A percentile compares a stretch with the other conserved stretches of the same genome.
Conservation (phyloP, 2,113 vertebrate genomes). For the Archilochus colubris region DNA sequence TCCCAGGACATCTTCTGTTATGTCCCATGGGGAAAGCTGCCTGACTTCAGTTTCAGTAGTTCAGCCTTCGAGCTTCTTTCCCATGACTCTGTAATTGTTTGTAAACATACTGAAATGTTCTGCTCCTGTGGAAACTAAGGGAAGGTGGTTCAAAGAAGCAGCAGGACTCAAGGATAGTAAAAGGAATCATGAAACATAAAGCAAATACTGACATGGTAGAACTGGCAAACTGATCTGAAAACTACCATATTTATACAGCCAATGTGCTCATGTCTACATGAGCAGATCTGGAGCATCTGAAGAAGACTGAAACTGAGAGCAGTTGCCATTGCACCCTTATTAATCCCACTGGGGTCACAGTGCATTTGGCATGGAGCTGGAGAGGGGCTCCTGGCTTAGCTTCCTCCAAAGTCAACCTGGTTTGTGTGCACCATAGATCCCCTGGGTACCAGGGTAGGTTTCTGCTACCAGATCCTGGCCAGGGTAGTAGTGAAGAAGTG, state of each 20-base stretch:
- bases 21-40: not conserved
- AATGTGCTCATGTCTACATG: too few species aligned
- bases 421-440: rapidly evolving
- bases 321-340: not conserved
- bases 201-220: not conserved
- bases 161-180: not conserved
- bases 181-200: not conserved
- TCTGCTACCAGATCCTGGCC: not conserved
- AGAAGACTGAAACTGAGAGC: not conserved
- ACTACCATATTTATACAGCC: not conserved
- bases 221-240: not conserved
- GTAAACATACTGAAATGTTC: not conserved
- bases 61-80: not conserved
- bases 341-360: rapidly evolving
- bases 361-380: not conserved
- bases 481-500: rapidly evolving
- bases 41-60: not conserved
- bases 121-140: not conserved
- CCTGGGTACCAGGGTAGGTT: not conserved
- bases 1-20: not conserved
- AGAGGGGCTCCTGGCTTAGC: not conserved
- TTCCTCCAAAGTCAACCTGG: not conserved
- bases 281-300: not conserved
- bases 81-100: not conserved
- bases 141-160: not conserved